These are phyloP conservation scores for Zele albiditarsus DNA, from an alignment of 2,888 invertebrate genomes.

Conservation along the genomic window DNA sequence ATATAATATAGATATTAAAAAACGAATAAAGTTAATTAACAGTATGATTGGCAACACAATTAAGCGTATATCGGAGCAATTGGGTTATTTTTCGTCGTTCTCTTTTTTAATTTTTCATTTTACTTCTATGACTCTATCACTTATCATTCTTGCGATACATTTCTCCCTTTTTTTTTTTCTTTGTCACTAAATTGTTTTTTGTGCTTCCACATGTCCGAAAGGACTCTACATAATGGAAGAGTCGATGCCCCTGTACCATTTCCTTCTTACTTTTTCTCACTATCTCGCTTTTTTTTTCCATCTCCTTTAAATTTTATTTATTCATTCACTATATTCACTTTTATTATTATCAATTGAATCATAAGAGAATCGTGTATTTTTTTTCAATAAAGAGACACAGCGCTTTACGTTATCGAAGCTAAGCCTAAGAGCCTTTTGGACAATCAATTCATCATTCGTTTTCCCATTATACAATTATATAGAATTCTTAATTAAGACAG, in stretches of 20 bases:
- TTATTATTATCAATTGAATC: slow-evolving; percentile 9
- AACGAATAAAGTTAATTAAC: slow-evolving; percentile 61
- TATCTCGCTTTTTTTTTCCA: neutral
- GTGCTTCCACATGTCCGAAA: slow-evolving; percentile 46
- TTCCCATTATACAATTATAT: slow-evolving; percentile 11
- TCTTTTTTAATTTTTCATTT: slow-evolving; percentile 29
- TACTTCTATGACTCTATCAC: slow-evolving; percentile 23
- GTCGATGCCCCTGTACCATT: slow-evolving; percentile 43
- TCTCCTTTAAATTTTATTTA: neutral
- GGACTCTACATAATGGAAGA: slow-evolving; percentile 47
- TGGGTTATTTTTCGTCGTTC: slow-evolving; percentile 56
- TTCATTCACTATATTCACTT: neutral
- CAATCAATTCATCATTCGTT: slow-evolving; percentile 2
- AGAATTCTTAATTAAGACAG: slow-evolving; percentile 9
- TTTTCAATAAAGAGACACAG: slow-evolving; percentile 31
- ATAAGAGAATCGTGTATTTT: slow-evolving; percentile 6
- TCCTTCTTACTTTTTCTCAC: slow-evolving; percentile 10
- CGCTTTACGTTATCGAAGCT: slow-evolving; percentile 22
- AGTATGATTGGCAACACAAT: slow-evolving; percentile 69
- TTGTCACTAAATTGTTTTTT: slow-evolving; percentile 41
- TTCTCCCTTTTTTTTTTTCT: slow-evolving; percentile 21
- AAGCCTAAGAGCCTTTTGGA: slow-evolving; percentile 35
- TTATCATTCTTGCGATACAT: slow-evolving; percentile 27
- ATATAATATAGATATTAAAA: slow-evolving; percentile 47
- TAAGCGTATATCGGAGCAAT: slow-evolving; percentile 68